Evolutionary conservation across 2,888 invertebrate species (phyloP).

Genomic region (Chrysina gloriosa): DNA sequence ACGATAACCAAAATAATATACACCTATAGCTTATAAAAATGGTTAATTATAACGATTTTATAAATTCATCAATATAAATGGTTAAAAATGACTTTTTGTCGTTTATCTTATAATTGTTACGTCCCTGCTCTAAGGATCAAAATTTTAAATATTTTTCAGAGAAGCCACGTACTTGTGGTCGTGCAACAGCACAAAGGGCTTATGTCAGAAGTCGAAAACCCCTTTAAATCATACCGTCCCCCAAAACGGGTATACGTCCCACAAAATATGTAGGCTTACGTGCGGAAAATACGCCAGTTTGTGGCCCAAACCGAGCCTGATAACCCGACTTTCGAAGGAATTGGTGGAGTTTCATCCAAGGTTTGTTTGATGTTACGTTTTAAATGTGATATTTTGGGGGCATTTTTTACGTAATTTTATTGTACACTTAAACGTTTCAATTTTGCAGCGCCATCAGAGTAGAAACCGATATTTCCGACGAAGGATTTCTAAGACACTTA

Average conservation of each 20-base stretch:
- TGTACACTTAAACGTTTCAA: too few species aligned
- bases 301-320: slow-evolving; percentile 77
- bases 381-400: too few species aligned
- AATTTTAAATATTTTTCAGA: not conserved
- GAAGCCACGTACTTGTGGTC: slow-evolving; percentile 37
- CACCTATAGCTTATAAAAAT: too few species aligned
- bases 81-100: too few species aligned
- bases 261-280: slow-evolving; percentile 74
- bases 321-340: slow-evolving; percentile 61
- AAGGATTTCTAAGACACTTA: slow-evolving; percentile 67
- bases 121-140: too few species aligned
- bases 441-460: slow-evolving; percentile 58
- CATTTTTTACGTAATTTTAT: not conserved
- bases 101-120: too few species aligned
- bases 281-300: slow-evolving; percentile 77
- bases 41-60: too few species aligned
- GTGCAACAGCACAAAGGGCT: slow-evolving; percentile 40
- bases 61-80: too few species aligned
- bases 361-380: slow-evolving; percentile 52
- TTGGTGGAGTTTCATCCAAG: slow-evolving; percentile 71
- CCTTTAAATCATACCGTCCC: slow-evolving; percentile 11
- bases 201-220: slow-evolving; percentile 39
- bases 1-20: too few species aligned
- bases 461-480: slow-evolving; percentile 67
- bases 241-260: slow-evolving; percentile 54